Evolutionary conservation across 2,888 invertebrate species (phyloP), one percentile per base, ranked within the genome.

Genomic region (Pelosia muscerda): DNA sequence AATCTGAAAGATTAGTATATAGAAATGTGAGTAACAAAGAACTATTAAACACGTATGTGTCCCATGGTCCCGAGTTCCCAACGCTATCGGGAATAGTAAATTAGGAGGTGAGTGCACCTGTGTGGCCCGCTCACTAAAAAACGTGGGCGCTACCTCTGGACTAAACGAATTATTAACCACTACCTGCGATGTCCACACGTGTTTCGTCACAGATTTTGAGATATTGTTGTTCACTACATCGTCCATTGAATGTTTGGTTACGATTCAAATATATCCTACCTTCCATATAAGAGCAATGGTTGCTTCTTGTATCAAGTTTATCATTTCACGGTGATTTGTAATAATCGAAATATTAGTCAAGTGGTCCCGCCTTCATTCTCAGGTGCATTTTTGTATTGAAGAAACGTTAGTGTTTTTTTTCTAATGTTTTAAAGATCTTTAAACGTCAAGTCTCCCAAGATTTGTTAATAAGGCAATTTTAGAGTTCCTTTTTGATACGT

Each of bases 321-420:
- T 75, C 86, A 68, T 79, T 78, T 84, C 81, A 82, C 86, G 87
- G 85, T 90, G 86, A 89, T 91, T 89, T 88, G 88, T 92, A 89
- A 89, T 91, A 89, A 93, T 92, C 91, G 91, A 88, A 90, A 91
- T 94, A 92, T 93, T 93, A 93, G 93, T 93, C 89, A 93, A 93
- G 93, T 92, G 90, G 91, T 83, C 88, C 93, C 94, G 92, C 94
- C 94, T 93, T 91, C 93, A 93, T 94, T 93, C 94, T 94, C 94
- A 94, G 94, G 94, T 94, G 94, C 94, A 93, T 94, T 93, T 94
- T 94, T 94, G 93, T 92, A 93, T 94, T 90, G 90, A 91, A 90
- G 91, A 88, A 91, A 89, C 92, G 88, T 91, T 90, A 90, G 87
- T 89, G 63, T 85, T 82, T 90, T 92, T n/a, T 93, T 89, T 93